These are phyloP conservation scores for Empidonax traillii DNA, from an alignment of 2,113 vertebrate genomes.

Conservation along the genomic window DNA sequence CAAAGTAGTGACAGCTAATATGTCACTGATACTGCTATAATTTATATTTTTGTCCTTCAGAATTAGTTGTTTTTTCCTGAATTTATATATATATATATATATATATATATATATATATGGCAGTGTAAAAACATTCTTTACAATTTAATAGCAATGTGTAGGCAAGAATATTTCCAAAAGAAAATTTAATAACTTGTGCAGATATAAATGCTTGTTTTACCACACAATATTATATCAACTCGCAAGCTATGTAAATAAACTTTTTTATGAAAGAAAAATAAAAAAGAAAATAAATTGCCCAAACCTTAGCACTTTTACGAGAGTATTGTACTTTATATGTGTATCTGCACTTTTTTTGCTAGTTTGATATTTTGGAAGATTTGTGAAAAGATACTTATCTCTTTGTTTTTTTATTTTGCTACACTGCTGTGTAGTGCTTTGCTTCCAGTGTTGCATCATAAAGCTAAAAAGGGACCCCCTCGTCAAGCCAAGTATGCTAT, in stretches of 20 bases:
- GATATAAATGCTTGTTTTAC: neutral
- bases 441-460: slow-evolving; percentile 94
- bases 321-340: neutral
- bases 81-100: neutral
- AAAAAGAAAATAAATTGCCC: neutral
- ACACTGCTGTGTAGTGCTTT: slow-evolving; percentile 79
- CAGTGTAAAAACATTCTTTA: neutral
- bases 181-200: neutral
- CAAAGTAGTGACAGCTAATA: neutral
- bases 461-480: slow-evolving; percentile 94
- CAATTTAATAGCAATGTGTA: neutral
- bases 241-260: neutral
- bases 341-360: neutral
- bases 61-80: neutral
- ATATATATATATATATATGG: neutral
- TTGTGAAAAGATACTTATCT: neutral
- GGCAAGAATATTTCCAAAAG: neutral
- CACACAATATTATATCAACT: neutral
- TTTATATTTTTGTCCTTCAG: neutral
- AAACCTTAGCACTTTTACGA: neutral
- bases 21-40: neutral
- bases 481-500: slow-evolving; percentile 98
- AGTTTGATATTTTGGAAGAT: neutral
- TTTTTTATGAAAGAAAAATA: neutral
- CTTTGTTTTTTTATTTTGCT: neutral